phyloP scores from a whole-genome alignment of 2,888 invertebrate species.

The Amblyteles armatorius region DNA sequence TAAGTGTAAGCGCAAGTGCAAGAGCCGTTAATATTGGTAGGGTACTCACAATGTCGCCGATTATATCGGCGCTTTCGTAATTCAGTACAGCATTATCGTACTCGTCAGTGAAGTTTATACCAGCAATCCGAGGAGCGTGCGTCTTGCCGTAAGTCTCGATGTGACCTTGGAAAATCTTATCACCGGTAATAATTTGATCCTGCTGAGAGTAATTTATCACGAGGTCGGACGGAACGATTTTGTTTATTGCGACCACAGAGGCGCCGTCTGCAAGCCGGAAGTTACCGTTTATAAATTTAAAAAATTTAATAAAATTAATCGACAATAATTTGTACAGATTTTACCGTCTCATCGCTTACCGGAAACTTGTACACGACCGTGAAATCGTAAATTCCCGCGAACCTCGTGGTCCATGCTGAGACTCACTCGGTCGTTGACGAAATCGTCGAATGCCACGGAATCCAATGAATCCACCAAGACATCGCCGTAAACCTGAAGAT shows the following conservation, averaged over 20 bases:
- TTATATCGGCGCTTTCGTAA: slow-evolving; percentile 72
- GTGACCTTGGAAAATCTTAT: slow-evolving; percentile 70
- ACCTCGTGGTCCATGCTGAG: slow-evolving; percentile 70
- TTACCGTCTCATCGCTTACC: slow-evolving; percentile 66
- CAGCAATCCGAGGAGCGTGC: slow-evolving; percentile 67
- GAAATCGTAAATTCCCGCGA: not conserved
- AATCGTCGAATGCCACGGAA: slow-evolving; percentile 75
- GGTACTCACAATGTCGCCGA: slow-evolving; percentile 75
- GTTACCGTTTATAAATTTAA: not conserved
- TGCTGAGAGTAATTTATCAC: slow-evolving; percentile 67
- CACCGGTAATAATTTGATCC: slow-evolving; percentile 70
- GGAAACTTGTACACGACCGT: slow-evolving; percentile 70
- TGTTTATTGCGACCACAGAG: slow-evolving; percentile 71
- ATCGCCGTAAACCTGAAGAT: slow-evolving; percentile 70
- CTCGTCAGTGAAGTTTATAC: slow-evolving; percentile 67
- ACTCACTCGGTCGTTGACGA: slow-evolving; percentile 73
- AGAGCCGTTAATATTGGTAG: not conserved
- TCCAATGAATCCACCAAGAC: slow-evolving; percentile 72
- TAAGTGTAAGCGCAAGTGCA: not conserved
- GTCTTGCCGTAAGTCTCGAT: slow-evolving; percentile 71
- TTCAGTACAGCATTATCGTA: slow-evolving; percentile 71
- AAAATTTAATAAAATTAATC: not conserved
- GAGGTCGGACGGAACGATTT: slow-evolving; percentile 72
- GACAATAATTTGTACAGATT: not conserved
- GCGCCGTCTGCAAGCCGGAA: slow-evolving; percentile 69